Percentiles rank a stretch among this genome's conserved stretches.
Evolutionary conservation across 2,113 vertebrate species (phyloP).

Genomic region (Suncus etruscus): DNA sequence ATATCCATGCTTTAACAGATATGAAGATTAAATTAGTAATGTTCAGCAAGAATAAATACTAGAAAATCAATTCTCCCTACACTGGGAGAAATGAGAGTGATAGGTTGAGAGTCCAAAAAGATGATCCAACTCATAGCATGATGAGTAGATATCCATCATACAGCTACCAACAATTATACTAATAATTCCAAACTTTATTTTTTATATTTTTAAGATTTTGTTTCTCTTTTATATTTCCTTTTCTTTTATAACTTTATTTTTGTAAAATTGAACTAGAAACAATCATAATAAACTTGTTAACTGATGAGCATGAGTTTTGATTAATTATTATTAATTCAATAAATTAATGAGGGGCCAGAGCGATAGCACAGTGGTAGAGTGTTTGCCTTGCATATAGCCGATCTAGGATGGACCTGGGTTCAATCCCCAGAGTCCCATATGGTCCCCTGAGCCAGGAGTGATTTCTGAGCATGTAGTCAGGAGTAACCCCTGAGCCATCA

Average conservation of each 20-base stretch:
- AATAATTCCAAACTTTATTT: neutral
- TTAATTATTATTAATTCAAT: too few relatives aligned
- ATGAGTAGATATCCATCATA: neutral
- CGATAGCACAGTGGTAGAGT: too few relatives aligned
- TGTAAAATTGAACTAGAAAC: too few relatives aligned
- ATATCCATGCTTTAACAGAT: neutral
- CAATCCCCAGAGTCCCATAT: too few relatives aligned
- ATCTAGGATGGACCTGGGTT: too few relatives aligned
- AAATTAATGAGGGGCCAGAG: too few relatives aligned
- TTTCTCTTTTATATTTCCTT: too few relatives aligned
- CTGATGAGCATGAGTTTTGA: neutral
- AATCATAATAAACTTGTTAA: conserved; percentile 9
- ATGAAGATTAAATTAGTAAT: neutral
- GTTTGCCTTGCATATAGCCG: too few relatives aligned
- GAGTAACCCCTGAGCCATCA: too few relatives aligned
- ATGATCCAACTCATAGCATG: neutral
- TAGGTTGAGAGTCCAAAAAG: neutral
- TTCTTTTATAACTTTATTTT: neutral
- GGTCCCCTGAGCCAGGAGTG: too few relatives aligned
- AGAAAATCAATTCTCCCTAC: neutral
- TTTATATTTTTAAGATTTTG: too few relatives aligned
- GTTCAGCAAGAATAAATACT: neutral
- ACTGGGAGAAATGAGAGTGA: neutral
- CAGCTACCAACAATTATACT: neutral
- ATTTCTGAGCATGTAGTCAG: too few relatives aligned